Evolutionary conservation across 1,140 invertebrate species (phyloP), one percentile per base, ranked within the genome.

Genomic region (Panagrolaimus sp.): DNA sequence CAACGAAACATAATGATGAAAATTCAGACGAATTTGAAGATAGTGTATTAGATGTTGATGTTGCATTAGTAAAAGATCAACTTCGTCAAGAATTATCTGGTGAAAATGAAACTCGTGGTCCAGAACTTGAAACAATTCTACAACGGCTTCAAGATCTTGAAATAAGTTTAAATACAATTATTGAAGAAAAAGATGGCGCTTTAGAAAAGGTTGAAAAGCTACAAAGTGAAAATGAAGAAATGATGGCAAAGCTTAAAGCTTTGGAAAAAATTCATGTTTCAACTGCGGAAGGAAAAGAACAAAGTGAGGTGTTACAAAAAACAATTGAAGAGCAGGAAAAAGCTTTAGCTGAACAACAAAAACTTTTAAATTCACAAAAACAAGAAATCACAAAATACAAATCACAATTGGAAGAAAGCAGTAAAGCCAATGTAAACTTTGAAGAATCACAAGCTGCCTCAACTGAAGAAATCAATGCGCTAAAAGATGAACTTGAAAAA

Each of bases 401-500:
- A 74, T 62, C 44, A 70, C 13, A 25, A 44, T 48, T 66, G n/a
- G 25, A 27, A 48, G 31, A 20, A 57, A 72, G 47, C 61, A 16
- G 14, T 20, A n/a, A 57, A 48, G 66, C 42, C 11, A 67, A 67
- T 27, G 51, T 27, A 25, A 27, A 57, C 25, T 70, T 67, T n/a
- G 42, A 71, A 20, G 51, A 66, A 7, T 16, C 69, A 43, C 47
- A 44, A 20, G 27, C 71, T 27, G 14, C 11, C 16, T 51, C 13
- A 27, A 20, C 42, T 63, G 65, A 16, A 25, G 51, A 71, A 53
- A 44, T 64, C 8, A 63, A 67, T n/a, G 61, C 31, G 16, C 67
- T 65, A 27, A 65, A 53, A 31, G 68, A 62, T 43, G 65, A 73
- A 14, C 46, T 73, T 20, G 65, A 74, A 42, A 48, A 43, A 38